Evolutionary conservation across 2,888 invertebrate genomes (phyloP), one percentile per base, ranked within the genome.

Genomic region (Mesorhabditis sp.): DNA sequence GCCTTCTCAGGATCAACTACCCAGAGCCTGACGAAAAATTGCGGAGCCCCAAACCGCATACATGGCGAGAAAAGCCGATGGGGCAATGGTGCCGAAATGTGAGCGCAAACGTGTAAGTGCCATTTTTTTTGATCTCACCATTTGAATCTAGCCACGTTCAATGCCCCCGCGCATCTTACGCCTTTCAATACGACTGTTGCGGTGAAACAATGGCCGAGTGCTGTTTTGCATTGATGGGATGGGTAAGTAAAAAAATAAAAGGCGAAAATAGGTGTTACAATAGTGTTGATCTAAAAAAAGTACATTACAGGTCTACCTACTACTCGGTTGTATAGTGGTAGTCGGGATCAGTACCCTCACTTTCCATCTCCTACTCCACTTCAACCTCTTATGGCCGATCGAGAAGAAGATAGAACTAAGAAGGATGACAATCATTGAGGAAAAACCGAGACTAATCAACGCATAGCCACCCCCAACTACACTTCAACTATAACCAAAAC

Each of bases 11-110:
- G 58, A n/a, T 50, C n/a, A 50, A 50, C 58, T 50, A 50, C 58
- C 10, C 58, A 10, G 58, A 50, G 58, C 10, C 7, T n/a, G 58
- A 10, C n/a, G 58, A 10, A 13, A 10, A n/a, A 13, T 50, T 50
- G n/a, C 7, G n/a, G 58, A 10, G n/a, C 7, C 58, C 58, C 7
- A 50, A 50, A n/a, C 58, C 58, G n/a, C n/a, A 10, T 10, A 50
- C 58, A 50, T 50, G 58, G 58, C n/a, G 10, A 10, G 58, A 50
- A n/a, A 50, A 50, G n/a, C 58, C 58, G 58, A 50, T 50, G 58
- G 58, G 58, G n/a, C 58, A 50, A 50, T 50, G 58, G 58, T 50
- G 58, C n/a, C 58, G 58, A n/a, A 50, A 50, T 50, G n/a, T n/a
- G n/a, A 50, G 10, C 7, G n/a, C 7, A 13, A n/a, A 50, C n/a